A percentile compares a stretch with the other conserved stretches of the same genome.
Conservation (phyloP, 53 echinoderm and acorn worm species). For the Zoroaster sp. region DNA sequence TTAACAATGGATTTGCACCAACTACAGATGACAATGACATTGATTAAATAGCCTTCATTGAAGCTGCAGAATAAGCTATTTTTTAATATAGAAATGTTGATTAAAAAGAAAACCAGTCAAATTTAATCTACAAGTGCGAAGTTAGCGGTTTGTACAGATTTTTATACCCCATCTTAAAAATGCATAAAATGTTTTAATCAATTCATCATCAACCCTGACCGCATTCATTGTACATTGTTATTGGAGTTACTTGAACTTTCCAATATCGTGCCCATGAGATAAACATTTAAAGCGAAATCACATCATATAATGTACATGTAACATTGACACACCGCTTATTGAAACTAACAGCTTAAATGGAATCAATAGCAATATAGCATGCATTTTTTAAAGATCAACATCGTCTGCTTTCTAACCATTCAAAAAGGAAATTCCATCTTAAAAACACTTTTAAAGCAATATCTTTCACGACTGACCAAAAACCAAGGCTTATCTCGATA, state of each 20-base stretch:
- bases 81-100: not conserved
- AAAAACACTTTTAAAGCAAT: not conserved
- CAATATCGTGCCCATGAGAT: not conserved
- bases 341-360: not conserved
- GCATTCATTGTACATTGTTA: not conserved
- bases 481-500: no score
- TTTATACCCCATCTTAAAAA: not conserved
- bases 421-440: not conserved
- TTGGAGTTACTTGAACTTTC: not conserved
- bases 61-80: not conserved
- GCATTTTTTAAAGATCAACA: not conserved
- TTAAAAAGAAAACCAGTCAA: slow-evolving; percentile 5
- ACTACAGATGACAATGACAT: slow-evolving; percentile 42
- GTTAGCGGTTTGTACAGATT: not conserved
- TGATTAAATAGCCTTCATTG: not conserved
- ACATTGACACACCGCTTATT: not conserved
- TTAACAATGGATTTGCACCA: slow-evolving; percentile 42
- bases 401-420: not conserved
- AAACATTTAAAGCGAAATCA: not conserved
- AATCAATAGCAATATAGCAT: not conserved
- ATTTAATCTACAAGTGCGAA: not conserved
- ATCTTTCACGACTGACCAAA: not conserved
- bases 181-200: not conserved
- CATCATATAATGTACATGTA: not conserved
- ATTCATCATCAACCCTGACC: no score